Evolutionary conservation across 2,113 vertebrate species (phyloP).

Genomic region (Diphyllodes magnificus): DNA sequence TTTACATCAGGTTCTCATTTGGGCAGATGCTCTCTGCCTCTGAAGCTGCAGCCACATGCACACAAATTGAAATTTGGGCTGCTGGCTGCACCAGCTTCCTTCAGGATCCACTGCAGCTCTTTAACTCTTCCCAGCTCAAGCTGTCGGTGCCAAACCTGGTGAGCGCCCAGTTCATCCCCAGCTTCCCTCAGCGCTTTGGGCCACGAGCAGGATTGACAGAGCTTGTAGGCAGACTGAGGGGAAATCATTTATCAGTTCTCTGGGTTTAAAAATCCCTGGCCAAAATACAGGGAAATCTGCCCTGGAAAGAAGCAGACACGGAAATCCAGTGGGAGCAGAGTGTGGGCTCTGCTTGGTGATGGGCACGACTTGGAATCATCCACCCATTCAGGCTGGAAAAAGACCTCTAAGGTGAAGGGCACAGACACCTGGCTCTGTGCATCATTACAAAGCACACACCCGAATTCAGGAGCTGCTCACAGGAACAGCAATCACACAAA

Average conservation of each 20-base stretch:
- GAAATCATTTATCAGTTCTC: background rate
- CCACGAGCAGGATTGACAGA: background rate
- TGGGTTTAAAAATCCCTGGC: background rate
- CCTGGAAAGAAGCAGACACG: fast-evolving
- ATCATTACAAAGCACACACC: background rate
- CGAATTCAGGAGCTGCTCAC: background rate
- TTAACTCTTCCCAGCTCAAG: background rate
- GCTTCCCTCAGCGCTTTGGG: background rate
- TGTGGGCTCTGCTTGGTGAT: background rate
- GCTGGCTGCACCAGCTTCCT: background rate
- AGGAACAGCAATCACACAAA: background rate
- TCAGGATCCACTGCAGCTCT: background rate
- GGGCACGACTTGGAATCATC: background rate
- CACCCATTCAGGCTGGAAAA: background rate
- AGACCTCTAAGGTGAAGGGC: background rate
- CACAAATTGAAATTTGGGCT: background rate
- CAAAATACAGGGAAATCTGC: background rate
- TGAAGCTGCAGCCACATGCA: background rate
- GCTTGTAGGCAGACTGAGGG: background rate
- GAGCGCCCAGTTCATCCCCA: background rate
- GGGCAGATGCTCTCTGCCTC: background rate
- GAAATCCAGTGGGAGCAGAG: background rate
- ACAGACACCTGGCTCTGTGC: background rate
- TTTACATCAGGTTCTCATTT: background rate
- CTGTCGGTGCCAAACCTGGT: background rate